These are phyloP conservation scores for Ammospiza caudacuta DNA, from an alignment of 2,113 vertebrate species.

Conservation along the genomic window DNA sequence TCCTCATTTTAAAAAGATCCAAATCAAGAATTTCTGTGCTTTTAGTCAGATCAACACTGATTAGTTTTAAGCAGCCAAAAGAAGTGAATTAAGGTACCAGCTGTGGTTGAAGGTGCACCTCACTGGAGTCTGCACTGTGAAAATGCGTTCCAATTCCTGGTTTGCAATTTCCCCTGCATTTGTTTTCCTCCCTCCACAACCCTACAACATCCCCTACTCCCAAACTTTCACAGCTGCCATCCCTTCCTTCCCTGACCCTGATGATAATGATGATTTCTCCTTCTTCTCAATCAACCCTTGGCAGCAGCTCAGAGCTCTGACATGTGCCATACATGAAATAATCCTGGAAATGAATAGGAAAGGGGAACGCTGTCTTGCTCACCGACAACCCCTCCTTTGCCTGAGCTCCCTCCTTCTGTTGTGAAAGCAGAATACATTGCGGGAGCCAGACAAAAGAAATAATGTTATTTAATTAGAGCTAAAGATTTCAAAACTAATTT, in stretches of 20 bases:
- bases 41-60: neutral
- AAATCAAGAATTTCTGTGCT: neutral
- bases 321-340: neutral
- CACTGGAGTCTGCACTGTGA: rapidly evolving
- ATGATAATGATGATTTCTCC: neutral
- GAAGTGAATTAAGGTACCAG: neutral
- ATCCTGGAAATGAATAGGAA: neutral
- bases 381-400: neutral
- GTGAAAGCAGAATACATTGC: neutral
- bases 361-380: neutral
- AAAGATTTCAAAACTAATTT: conserved; percentile 58
- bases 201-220: neutral
- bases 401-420: neutral
- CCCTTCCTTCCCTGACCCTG: neutral
- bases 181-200: neutral
- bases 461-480: conserved; percentile 67
- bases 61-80: neutral
- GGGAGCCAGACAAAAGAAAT: conserved; percentile 51
- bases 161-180: neutral
- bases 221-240: neutral
- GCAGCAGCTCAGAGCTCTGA: neutral
- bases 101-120: neutral
- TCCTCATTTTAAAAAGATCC: neutral
- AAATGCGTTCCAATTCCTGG: neutral
- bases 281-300: neutral